phyloP scores from a whole-genome alignment of 2,113 vertebrate species.

The Chionomys nivalis region DNA sequence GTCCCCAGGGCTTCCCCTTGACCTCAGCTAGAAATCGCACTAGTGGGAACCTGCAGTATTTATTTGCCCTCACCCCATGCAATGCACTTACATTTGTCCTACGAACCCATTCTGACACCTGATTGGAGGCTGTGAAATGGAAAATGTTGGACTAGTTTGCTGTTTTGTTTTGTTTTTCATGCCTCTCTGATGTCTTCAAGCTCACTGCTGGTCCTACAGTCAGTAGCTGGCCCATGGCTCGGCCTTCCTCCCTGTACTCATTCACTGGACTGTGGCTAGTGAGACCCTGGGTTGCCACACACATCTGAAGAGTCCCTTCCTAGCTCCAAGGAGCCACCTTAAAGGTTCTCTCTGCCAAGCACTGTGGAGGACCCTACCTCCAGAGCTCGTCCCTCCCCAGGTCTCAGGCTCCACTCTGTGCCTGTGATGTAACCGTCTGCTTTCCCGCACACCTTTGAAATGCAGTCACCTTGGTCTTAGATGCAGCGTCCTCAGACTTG shows the following conservation, averaged over 20 bases:
- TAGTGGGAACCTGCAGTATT: background rate
- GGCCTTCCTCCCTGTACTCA: conserved; percentile 43
- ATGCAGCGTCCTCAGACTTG: conserved; percentile 55
- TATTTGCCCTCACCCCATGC: background rate
- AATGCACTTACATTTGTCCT: conserved; percentile 44
- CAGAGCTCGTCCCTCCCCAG: conserved; percentile 10
- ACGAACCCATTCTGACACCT: conserved; percentile 8
- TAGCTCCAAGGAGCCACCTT: conserved; percentile 64
- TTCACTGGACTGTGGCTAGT: conserved; percentile 69
- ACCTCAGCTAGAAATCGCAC: background rate
- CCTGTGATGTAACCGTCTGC: background rate
- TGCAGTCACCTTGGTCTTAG: conserved; percentile 71
- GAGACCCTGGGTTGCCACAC: conserved; percentile 67
- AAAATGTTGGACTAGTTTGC: conserved; percentile 60
- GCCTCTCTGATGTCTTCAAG: conserved; percentile 66
- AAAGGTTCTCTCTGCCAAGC: conserved; percentile 64
- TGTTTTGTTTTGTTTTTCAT: conserved; percentile 9
- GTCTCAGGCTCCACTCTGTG: background rate
- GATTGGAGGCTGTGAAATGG: conserved; percentile 36
- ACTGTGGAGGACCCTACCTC: conserved; percentile 36
- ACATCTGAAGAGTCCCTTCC: conserved; percentile 71
- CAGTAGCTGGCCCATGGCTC: conserved; percentile 58
- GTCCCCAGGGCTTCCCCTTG: background rate
- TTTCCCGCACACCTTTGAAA: conserved; percentile 48
- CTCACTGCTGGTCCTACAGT: conserved; percentile 65